phyloP scores from a whole-genome alignment of 92 coral and sea anemone species.

The Porites evermanni region DNA sequence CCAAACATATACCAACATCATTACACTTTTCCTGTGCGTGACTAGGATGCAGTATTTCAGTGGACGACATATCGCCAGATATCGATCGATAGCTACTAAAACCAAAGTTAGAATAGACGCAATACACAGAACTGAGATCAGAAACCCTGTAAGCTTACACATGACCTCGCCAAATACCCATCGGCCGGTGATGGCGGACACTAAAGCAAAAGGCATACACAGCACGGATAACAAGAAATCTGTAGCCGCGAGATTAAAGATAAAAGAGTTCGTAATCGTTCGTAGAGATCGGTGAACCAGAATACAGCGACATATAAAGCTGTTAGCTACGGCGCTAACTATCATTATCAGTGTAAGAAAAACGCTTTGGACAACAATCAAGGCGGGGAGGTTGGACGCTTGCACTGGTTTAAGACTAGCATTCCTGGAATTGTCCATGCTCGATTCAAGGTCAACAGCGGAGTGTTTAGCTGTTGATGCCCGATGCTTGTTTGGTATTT shows the following conservation, averaged over 20 bases:
- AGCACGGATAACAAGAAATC: constrained; percentile 79
- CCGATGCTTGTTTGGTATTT: neutral
- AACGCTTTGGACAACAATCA: constrained; percentile 67
- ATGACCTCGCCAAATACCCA: constrained; percentile 82
- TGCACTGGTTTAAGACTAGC: neutral
- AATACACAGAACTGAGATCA: constrained; percentile 78
- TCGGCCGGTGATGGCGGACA: constrained; percentile 68
- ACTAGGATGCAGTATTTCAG: constrained; percentile 73
- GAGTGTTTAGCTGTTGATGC: neutral
- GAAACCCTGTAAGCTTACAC: constrained; percentile 73
- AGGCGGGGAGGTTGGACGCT: constrained; percentile 1
- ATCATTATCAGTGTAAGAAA: constrained; percentile 62
- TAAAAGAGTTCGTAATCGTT: constrained; percentile 80
- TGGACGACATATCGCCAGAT: constrained; percentile 83
- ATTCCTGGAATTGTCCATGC: constrained; percentile 24
- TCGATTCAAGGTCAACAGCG: neutral
- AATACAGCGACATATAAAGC: constrained; percentile 82
- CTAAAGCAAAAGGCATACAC: constrained; percentile 85
- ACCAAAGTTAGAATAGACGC: constrained; percentile 81
- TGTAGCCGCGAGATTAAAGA: constrained; percentile 83
- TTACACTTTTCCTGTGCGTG: constrained; percentile 52
- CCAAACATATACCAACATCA: constrained; percentile 76
- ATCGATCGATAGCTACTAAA: constrained; percentile 83
- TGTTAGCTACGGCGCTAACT: constrained; percentile 78
- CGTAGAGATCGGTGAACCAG: constrained; percentile 70